phyloP scores from a whole-genome alignment of 2,888 invertebrate species.

The Idaea aversata region DNA sequence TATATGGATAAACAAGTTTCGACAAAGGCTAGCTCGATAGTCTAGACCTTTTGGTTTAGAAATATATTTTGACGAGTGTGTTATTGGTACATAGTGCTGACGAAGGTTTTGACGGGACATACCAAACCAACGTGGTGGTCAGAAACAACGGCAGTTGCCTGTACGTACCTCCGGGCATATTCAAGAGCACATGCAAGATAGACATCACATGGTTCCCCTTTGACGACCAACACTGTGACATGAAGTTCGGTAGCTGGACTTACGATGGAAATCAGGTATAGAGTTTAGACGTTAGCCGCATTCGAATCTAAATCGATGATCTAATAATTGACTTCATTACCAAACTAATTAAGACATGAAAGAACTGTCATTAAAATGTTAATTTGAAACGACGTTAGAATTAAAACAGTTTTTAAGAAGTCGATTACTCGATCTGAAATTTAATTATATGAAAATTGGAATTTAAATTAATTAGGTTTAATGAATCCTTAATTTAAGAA shows the following conservation, averaged over 20 bases:
- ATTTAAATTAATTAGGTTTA: neutral
- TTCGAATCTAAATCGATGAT: constrained; percentile 15
- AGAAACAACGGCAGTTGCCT: constrained; percentile 98
- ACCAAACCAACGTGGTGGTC: constrained; percentile 99
- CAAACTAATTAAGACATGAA: neutral
- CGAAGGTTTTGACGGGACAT: constrained; percentile 99
- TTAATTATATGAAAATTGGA: neutral
- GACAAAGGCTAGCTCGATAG: neutral
- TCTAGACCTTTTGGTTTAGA: neutral
- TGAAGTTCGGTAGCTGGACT: constrained; percentile 99
- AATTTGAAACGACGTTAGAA: neutral
- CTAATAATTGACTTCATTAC: constrained; percentile 21
- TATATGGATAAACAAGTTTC: neutral
- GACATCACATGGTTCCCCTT: constrained; percentile 99
- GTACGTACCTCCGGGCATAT: constrained; percentile 99
- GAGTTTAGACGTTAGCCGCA: constrained; percentile 22
- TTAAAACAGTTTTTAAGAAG: neutral
- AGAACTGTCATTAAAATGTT: neutral
- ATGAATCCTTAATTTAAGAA: neutral
- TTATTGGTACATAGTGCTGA: constrained; percentile 90
- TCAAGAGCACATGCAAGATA: constrained; percentile 99
- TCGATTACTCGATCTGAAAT: neutral
- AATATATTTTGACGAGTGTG: constrained; percentile 42
- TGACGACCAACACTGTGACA: constrained; percentile 99
- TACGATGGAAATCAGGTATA: constrained; percentile 98